These are phyloP conservation scores for Ostrea denselamellosa DNA, from an alignment of 1,140 invertebrate species.

Conservation along the genomic window DNA sequence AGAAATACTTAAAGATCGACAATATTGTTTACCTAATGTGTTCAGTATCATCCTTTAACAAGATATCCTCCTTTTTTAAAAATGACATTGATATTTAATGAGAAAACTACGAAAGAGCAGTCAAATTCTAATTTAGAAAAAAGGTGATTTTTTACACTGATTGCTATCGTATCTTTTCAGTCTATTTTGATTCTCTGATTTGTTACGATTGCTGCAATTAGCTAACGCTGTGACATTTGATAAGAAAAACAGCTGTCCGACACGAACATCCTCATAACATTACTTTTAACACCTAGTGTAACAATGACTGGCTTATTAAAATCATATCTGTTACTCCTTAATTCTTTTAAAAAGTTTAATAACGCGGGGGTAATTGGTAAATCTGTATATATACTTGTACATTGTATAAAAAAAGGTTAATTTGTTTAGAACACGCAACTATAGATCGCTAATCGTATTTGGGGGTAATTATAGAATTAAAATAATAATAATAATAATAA, in stretches of 20 bases:
- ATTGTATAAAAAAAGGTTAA: background rate
- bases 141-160: background rate
- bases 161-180: background rate
- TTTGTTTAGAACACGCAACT: background rate
- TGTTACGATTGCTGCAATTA: constrained; percentile 3
- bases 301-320: background rate
- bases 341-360: background rate
- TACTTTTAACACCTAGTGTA: background rate
- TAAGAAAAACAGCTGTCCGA: background rate
- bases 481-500: too few relatives aligned
- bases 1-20: too few relatives aligned
- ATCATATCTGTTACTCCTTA: background rate
- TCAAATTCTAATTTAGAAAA: background rate
- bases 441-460: too few relatives aligned
- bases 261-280: background rate
- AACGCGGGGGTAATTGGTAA: background rate
- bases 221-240: background rate
- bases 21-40: too few relatives aligned
- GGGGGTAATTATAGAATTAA: too few relatives aligned
- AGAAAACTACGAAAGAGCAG: background rate
- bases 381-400: background rate
- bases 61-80: background rate
- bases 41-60: too few relatives aligned
- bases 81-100: background rate
- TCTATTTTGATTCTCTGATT: background rate